A percentile compares a stretch with the other conserved stretches of the same genome.
phyloP scores from a whole-genome alignment of 2,113 vertebrate species.

The Ammodramus savannarum region DNA sequence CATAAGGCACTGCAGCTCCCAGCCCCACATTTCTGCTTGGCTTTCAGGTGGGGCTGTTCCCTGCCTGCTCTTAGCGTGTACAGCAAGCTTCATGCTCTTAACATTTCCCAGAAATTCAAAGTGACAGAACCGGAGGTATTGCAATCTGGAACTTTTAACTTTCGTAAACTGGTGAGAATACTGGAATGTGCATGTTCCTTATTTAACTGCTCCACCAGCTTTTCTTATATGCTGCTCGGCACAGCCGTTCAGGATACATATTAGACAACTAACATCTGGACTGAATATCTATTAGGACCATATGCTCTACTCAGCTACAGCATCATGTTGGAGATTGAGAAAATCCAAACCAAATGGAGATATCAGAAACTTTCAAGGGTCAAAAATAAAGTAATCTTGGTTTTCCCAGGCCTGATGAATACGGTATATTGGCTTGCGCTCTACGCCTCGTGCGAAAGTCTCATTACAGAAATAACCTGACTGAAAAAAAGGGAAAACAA shows the following conservation, averaged over 20 bases:
- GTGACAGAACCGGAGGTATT: conserved; percentile 73
- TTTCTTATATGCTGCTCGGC: conserved; percentile 58
- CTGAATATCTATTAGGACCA: conserved; percentile 78
- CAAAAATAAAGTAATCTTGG: conserved; percentile 75
- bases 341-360: conserved; percentile 79
- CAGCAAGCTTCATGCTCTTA: conserved; percentile 60
- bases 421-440: neutral
- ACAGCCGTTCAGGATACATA: conserved; percentile 66
- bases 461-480: conserved; percentile 58
- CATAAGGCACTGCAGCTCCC: neutral
- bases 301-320: conserved; percentile 65
- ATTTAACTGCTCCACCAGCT: conserved; percentile 74
- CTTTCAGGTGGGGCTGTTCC: conserved; percentile 54
- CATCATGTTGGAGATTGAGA: conserved; percentile 68
- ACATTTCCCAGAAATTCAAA: conserved; percentile 77
- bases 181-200: conserved; percentile 70
- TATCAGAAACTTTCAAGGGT: conserved; percentile 74
- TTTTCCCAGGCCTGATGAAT: conserved; percentile 50
- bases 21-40: neutral
- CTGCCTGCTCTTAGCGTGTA: neutral
- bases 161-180: conserved; percentile 73
- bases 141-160: conserved; percentile 76
- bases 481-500: conserved; percentile 38
- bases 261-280: conserved; percentile 78
- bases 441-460: neutral